Conservation (phyloP, 2,797 vertebrate species). For the Ptychadena robeensis region DNA sequence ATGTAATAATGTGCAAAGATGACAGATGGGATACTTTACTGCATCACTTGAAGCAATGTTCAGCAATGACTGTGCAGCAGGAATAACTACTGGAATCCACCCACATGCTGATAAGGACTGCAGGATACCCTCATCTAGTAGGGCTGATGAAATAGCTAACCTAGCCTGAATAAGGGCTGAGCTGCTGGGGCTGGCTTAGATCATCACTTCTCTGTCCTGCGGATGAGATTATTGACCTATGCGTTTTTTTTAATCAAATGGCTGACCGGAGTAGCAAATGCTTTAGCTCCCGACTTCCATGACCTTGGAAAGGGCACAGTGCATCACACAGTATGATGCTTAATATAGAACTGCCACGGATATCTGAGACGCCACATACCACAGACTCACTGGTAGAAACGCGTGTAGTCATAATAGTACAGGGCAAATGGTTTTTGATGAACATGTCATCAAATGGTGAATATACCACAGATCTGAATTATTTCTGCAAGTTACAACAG, state of each 20-base stretch:
- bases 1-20: too few species aligned
- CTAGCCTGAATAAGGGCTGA: neutral
- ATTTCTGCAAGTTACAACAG: neutral
- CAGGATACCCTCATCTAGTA: neutral
- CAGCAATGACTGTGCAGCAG: neutral
- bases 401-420: neutral
- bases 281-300: neutral
- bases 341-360: slow-evolving; percentile 36
- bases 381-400: neutral
- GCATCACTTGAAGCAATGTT: neutral
- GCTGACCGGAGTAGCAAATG: too few species aligned
- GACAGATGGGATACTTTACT: neutral
- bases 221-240: neutral
- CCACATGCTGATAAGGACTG: neutral
- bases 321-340: slow-evolving; percentile 25
- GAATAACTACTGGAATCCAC: neutral
- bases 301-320: slow-evolving; percentile 46
- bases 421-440: neutral
- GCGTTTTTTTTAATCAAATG: neutral
- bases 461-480: neutral
- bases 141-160: neutral
- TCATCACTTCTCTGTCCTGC: neutral
- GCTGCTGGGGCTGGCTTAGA: neutral
- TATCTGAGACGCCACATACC: slow-evolving; percentile 15
- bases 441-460: too few species aligned